Evolutionary conservation across 2,888 invertebrate species (phyloP), one percentile per base, ranked within the genome.

Genomic region (Rhorus exstirpatorius): DNA sequence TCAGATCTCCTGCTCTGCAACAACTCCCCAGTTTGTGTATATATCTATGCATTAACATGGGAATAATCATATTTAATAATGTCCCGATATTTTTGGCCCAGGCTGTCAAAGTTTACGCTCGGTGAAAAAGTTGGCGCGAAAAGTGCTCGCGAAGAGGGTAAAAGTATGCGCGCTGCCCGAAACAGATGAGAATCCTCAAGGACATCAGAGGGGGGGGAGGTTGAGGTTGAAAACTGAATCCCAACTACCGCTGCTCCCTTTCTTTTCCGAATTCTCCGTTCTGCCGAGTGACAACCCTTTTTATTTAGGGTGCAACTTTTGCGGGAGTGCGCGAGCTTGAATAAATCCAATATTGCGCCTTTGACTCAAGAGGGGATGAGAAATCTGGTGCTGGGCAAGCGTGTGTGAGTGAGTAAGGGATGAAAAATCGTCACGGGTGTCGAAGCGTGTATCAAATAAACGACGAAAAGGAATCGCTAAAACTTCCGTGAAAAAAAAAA

Each of bases 1-100:
- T n/a, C n/a, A n/a, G n/a, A n/a, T n/a, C n/a, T n/a, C n/a, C n/a
- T n/a, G n/a, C n/a, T n/a, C n/a, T n/a, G n/a, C n/a, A n/a, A n/a
- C n/a, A n/a, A n/a, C n/a, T n/a, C n/a, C n/a, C n/a, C n/a, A 31
- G 2, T 31, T 31, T 31, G 31, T 31, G 31, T 31, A 31, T 31
- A 31, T 31, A 31, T 31, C 2, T 31, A 31, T 31, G 31, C 31
- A 31, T 31, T 6, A 6, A 31, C 31, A 31, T 31, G 2, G 3
- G 31, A 38, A 38, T 38, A 88, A 91, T 92, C 90, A 89, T 91
- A 92, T 92, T 92, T 91, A 92, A 92, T 92, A 92, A 92, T 90
- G 89, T 90, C 90, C 89, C 86, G 89, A 86, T 91, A 91, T 92
- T 92, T 92, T 91, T 90, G 85, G 76, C 31, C 88, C 83, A 86